phyloP scores from a whole-genome alignment of 2,888 invertebrate genomes.

The Imbricaverruca yamaguchii region DNA sequence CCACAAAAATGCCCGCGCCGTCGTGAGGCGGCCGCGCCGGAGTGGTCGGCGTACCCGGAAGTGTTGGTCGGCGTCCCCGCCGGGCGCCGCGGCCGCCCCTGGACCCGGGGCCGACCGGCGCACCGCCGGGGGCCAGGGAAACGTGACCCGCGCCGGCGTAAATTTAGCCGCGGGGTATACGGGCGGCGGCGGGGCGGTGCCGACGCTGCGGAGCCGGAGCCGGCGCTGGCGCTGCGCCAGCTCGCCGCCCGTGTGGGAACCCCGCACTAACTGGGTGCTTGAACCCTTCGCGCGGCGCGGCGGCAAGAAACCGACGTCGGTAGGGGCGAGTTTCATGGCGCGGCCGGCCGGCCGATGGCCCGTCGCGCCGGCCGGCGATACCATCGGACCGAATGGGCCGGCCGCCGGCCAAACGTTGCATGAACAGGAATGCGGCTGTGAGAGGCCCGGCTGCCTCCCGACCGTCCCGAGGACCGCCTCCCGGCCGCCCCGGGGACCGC shows the following conservation, averaged over 20 bases:
- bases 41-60: not conserved
- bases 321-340: not conserved
- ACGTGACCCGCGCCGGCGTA: not conserved
- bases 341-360: not conserved
- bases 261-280: slow-evolving; percentile 16
- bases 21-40: not conserved
- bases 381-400: not conserved
- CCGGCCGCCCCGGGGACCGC: too few species aligned
- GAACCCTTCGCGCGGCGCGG: not conserved
- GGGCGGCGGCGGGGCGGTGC: not conserved
- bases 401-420: not conserved
- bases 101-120: not conserved
- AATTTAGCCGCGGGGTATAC: slow-evolving; percentile 2
- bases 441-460: not conserved
- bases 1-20: too few species aligned
- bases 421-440: not conserved
- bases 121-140: not conserved
- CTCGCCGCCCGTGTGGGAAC: not conserved
- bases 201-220: not conserved
- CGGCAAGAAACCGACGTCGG: not conserved
- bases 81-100: not conserved
- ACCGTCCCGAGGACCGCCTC: too few species aligned
- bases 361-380: not conserved
- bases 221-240: not conserved
- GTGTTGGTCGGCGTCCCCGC: not conserved